Conservation (phyloP, 2,113 vertebrate species). For the Scomber colias region DNA sequence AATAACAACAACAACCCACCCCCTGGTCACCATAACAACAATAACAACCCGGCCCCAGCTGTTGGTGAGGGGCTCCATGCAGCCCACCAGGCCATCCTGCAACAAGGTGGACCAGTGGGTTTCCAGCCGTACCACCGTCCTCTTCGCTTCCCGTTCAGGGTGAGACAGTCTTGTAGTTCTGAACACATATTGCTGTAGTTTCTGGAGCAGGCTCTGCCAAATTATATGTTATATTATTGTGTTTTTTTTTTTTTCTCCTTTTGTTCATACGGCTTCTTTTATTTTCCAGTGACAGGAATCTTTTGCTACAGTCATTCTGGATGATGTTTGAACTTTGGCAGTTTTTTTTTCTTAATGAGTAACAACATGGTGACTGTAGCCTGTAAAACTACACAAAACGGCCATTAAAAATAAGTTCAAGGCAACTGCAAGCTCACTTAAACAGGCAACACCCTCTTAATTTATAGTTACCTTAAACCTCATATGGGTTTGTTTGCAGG, state of each 20-base stretch:
- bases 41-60: constrained; percentile 93
- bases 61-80: constrained; percentile 97
- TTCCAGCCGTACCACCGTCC: constrained; percentile 98
- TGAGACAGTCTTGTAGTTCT: constrained; percentile 62
- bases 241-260: neutral
- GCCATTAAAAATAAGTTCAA: neutral
- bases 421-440: neutral
- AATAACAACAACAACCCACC: constrained; percentile 89
- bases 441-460: neutral
- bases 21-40: constrained; percentile 88
- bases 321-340: neutral
- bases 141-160: constrained; percentile 94
- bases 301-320: neutral
- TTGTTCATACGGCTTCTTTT: neutral
- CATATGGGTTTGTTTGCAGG: neutral
- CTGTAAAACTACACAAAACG: neutral
- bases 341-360: neutral
- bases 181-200: neutral
- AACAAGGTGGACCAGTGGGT: constrained; percentile 97
- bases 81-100: constrained; percentile 98
- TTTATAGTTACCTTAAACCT: neutral
- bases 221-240: neutral
- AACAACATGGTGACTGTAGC: no score
- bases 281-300: neutral
- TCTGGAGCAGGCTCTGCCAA: neutral